phyloP scores from a whole-genome alignment of 2,888 invertebrate species.

The Malacosoma neustria region DNA sequence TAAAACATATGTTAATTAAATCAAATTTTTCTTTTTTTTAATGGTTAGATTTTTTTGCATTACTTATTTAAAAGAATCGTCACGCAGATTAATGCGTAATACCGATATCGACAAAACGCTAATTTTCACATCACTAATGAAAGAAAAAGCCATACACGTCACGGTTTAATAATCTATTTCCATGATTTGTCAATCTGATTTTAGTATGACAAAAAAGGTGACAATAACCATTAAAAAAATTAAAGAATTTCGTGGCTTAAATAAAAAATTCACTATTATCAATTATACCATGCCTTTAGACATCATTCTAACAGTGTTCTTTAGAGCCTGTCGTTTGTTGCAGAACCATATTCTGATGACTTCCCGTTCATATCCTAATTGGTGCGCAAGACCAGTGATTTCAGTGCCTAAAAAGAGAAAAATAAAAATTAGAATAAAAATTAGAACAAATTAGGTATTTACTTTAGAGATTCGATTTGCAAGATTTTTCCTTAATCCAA shows the following conservation, averaged over 20 bases:
- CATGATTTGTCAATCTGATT: no score
- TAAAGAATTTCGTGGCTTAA: not conserved
- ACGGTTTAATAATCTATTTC: no score
- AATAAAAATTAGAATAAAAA: no score
- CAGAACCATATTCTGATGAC: conserved; percentile 99
- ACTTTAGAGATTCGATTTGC: no score
- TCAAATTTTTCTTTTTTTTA: no score
- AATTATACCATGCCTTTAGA: conserved; percentile 86
- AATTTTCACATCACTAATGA: conserved; percentile 29
- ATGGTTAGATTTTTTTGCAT: no score
- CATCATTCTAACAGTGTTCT: conserved; percentile 98
- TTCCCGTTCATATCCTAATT: conserved; percentile 96
- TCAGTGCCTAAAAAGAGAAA: conserved; percentile 88
- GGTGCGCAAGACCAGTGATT: conserved; percentile 96
- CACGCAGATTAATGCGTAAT: conserved; percentile 33
- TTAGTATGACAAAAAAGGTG: no score
- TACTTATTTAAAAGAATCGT: no score
- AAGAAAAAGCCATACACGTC: no score
- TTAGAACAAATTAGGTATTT: no score
- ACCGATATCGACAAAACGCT: conserved; percentile 29
- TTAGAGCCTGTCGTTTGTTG: conserved; percentile 97
- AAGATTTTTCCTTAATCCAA: no score
- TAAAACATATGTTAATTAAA: no score
- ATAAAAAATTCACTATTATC: conserved; percentile 3
- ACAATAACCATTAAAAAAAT: not conserved